Evolutionary conservation across 2,797 vertebrate species (phyloP).

Genomic region (Dendrocincla fuliginosa): DNA sequence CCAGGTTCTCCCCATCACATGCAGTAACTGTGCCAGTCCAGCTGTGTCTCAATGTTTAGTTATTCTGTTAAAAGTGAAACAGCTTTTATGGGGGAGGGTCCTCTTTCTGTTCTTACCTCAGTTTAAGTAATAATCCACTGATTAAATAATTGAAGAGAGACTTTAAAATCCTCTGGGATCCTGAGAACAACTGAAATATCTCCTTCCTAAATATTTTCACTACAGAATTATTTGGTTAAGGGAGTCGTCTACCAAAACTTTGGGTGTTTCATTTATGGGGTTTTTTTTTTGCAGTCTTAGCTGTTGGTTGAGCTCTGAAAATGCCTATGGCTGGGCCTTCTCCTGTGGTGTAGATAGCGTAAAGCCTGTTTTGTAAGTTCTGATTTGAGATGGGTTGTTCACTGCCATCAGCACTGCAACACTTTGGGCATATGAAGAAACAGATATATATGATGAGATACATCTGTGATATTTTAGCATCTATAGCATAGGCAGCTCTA

Average conservation of each 20-base stretch:
- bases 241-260: neutral
- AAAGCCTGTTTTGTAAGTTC: neutral
- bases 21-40: neutral
- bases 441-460: neutral
- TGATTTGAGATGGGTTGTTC: neutral
- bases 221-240: neutral
- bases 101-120: neutral
- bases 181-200: neutral
- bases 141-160: neutral
- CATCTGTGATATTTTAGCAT: neutral
- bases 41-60: neutral
- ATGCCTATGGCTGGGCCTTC: neutral
- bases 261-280: neutral
- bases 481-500: neutral
- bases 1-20: rapidly evolving
- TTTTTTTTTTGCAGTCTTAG: neutral
- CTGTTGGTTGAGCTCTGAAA: neutral
- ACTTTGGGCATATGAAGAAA: neutral
- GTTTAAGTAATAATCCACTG: neutral
- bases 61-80: neutral
- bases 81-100: neutral
- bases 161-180: neutral
- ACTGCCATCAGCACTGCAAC: neutral
- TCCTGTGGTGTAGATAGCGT: neutral
- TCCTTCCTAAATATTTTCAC: neutral